phyloP scores from a whole-genome alignment of 2,113 vertebrate genomes.

The Hippocampus barbouri region DNA sequence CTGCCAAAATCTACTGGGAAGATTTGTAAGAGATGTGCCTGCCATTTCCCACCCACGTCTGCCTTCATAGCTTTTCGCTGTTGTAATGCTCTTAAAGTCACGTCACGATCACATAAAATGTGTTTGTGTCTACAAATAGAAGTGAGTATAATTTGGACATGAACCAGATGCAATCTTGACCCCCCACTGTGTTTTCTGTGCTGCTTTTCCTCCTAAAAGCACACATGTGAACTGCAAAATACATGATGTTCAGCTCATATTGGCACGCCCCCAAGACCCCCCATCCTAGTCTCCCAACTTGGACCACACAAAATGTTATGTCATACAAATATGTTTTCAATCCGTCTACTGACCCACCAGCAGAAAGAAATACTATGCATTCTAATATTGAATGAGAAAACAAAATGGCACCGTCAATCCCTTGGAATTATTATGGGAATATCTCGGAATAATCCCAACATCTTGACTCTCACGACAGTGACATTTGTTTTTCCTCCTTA shows the following conservation, averaged over 20 bases:
- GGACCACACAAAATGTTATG: slow-evolving; percentile 47
- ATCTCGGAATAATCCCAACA: slow-evolving; percentile 3
- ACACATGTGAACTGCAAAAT: slow-evolving; percentile 40
- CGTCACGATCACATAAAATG: background rate
- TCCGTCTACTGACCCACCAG: slow-evolving; percentile 37
- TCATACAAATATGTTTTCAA: slow-evolving; percentile 35
- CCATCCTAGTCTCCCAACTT: slow-evolving; percentile 3
- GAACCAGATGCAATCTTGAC: background rate
- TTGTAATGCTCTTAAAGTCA: slow-evolving; percentile 31
- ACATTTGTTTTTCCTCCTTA: slow-evolving; percentile 60
- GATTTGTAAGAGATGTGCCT: slow-evolving; percentile 24
- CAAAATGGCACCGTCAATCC: slow-evolving; percentile 5
- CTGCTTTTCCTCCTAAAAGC: slow-evolving; percentile 17
- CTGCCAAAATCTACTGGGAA: slow-evolving; percentile 39
- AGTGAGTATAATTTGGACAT: slow-evolving; percentile 28
- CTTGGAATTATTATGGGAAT: background rate
- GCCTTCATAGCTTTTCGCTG: slow-evolving; percentile 40
- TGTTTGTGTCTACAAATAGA: slow-evolving; percentile 3
- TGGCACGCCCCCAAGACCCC: background rate
- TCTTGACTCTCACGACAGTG: slow-evolving; percentile 8
- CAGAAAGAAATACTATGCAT: slow-evolving; percentile 27
- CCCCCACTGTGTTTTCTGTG: slow-evolving; percentile 22
- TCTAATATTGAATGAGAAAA: slow-evolving; percentile 22
- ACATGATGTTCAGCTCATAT: slow-evolving; percentile 29
- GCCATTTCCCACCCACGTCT: slow-evolving; percentile 12